Evolutionary conservation across 2,113 vertebrate species (phyloP).

Genomic region (Conger conger): DNA sequence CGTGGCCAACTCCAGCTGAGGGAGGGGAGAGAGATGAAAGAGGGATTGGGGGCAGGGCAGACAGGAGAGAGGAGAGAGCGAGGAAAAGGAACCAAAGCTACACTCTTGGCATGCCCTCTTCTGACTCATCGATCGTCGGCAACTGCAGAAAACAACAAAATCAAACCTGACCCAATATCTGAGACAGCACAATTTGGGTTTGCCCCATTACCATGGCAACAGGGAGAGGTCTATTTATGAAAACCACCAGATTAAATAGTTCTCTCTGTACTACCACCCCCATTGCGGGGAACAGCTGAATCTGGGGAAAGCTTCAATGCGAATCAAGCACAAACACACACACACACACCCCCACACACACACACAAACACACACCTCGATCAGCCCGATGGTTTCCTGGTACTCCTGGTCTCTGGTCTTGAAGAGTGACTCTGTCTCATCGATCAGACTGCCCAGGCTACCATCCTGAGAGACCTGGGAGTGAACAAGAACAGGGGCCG

Average conservation of each 20-base stretch:
- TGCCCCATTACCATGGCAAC: not conserved
- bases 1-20: conserved; percentile 83
- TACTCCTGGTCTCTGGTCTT: conserved; percentile 95
- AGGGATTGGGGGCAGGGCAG: not conserved
- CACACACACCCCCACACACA: not conserved
- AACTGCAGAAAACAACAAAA: conserved; percentile 3
- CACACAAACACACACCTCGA: conserved; percentile 77
- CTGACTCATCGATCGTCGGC: conserved; percentile 11
- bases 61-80: not conserved
- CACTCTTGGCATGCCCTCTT: not conserved
- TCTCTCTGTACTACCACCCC: not conserved
- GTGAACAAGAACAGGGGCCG: not conserved
- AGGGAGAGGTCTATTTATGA: not conserved
- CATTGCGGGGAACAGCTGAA: not conserved
- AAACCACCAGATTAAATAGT: not conserved
- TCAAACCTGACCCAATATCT: not conserved
- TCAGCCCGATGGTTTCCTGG: conserved; percentile 94
- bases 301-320: not conserved
- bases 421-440: conserved; percentile 93
- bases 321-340: not conserved
- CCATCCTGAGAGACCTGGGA: conserved; percentile 78
- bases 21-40: too few species aligned
- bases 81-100: not conserved
- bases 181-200: not conserved
- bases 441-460: conserved; percentile 90